Evolutionary conservation across 2,113 vertebrate species (phyloP).

Genomic region (Hypocryptadius cinnamomeus): DNA sequence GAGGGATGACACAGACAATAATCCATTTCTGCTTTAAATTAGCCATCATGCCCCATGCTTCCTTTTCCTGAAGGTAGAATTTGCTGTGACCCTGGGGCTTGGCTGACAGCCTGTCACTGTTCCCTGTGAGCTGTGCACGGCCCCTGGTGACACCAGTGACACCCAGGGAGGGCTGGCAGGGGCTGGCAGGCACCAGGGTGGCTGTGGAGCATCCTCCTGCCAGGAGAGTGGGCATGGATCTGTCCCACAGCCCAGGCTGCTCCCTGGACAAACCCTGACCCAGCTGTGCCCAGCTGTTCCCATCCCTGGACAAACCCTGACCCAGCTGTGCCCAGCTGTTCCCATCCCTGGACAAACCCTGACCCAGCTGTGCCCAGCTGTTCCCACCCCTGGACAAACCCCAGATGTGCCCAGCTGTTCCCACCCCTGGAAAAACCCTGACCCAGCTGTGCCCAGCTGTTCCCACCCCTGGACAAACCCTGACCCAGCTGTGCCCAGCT

Average conservation of each 20-base stretch:
- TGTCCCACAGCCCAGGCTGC: neutral
- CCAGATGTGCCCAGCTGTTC: no score
- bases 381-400: no score
- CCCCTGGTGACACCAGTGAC: neutral
- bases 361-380: no score
- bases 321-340: no score
- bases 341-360: no score
- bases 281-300: fast-evolving
- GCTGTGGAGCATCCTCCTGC: neutral
- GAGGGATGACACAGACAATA: neutral
- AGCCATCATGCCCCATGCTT: neutral
- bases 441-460: no score
- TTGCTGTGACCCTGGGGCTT: neutral
- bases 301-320: no score
- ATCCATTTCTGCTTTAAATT: neutral
- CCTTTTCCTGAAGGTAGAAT: neutral
- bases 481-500: no score
- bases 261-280: no score
- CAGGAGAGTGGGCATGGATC: neutral
- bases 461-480: no score
- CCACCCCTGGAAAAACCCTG: no score
- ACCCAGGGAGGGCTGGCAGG: neutral
- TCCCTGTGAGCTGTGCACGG: neutral
- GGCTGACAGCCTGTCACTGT: neutral
- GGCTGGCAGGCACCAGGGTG: neutral